phyloP scores from a whole-genome alignment of 2,797 vertebrate species.

The Austrolebias charrua region DNA sequence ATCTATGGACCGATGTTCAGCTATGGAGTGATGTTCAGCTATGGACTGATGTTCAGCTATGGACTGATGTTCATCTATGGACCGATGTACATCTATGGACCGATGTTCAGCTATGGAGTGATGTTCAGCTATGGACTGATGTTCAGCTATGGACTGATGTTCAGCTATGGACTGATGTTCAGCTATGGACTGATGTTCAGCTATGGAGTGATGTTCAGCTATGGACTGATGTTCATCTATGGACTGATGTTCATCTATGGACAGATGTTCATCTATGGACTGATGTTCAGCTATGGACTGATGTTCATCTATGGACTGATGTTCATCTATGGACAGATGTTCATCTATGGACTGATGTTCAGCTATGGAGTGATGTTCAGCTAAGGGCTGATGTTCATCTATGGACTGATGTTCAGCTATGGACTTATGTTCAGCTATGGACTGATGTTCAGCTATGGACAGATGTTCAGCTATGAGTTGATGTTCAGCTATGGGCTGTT shows the following conservation, averaged over 20 bases:
- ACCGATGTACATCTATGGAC: too few relatives aligned
- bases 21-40: too few relatives aligned
- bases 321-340: too few relatives aligned
- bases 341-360: background rate
- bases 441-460: background rate
- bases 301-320: background rate
- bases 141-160: background rate
- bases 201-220: background rate
- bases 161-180: background rate
- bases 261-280: too few relatives aligned
- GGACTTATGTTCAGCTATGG: too few relatives aligned
- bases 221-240: background rate
- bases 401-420: background rate
- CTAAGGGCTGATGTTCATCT: too few relatives aligned
- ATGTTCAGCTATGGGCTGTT: too few relatives aligned
- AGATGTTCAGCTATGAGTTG: background rate
- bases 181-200: background rate
- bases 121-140: too few relatives aligned
- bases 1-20: background rate
- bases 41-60: background rate
- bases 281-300: background rate
- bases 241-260: background rate
- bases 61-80: background rate
- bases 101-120: background rate
- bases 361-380: background rate